Base-by-base conservation (phyloP, 2,797 vertebrate species). In the Pagetopsis macropterus region DNA sequence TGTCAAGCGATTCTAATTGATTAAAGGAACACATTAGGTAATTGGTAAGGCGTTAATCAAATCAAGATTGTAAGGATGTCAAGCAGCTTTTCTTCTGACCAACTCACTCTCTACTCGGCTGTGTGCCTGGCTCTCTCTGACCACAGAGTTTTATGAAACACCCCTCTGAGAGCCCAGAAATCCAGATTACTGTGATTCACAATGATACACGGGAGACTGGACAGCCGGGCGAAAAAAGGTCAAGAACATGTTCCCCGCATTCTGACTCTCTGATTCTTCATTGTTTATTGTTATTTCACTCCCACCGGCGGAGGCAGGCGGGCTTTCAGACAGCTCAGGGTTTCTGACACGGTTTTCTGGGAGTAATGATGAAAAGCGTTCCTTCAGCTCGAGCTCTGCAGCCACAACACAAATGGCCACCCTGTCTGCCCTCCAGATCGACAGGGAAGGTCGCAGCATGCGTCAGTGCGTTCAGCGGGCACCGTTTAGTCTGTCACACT, bases 401-500 rank as follows among this genome's bases (percentile, higher is more conserved):
- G 41, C 84, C 84, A 82, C 83, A 71, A 87, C 88, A 72, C 15
- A 72, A 88, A 84, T 62, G 86, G 79, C 87, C 83, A 56, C 81
- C 86, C 75, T 76, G 84, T 86, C 88, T 76, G 85, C 84, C 91
- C 90, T 92, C 85, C 85, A 85, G 70, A 87, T 79, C 89, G 91
- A 93, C 92, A 89, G 87, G 73, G 84, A 93, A 93, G 91, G 92
- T 92, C 89, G 84, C 69, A 65, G 82, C 79, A 69, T 82, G 88
- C 84, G 78, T 87, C 84, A 88, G 73, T 75, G 84, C 76, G 50
- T 83, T 84, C 89, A 85, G 75, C 69, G 0, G 81, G 78, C 83
- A 87, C 79, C 78, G 79, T 90, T 92, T 89, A 89, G 88, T 84
- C 86, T 86, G 90, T 91, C 91, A 91, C 89, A 92, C 87, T 90